Conservation (phyloP, 2,113 vertebrate species). For the Amblyornis subalaris region DNA sequence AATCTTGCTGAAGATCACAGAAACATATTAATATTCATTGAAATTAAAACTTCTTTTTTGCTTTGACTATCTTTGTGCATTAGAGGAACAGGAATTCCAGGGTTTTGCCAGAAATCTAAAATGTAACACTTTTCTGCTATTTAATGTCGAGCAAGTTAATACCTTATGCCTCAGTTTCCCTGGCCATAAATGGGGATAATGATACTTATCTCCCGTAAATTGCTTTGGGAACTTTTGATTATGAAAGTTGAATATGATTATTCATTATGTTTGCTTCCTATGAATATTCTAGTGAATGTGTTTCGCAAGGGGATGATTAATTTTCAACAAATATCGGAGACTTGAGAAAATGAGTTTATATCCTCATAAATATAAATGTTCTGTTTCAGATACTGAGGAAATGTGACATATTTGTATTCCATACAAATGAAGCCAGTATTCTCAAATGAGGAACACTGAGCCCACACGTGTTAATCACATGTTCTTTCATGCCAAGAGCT, state of each 20-base stretch:
- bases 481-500: conserved; percentile 10
- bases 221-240: conserved; percentile 54
- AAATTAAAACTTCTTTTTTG: background rate
- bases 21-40: background rate
- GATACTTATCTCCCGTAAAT: conserved; percentile 31
- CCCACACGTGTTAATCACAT: conserved; percentile 37
- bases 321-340: conserved; percentile 61
- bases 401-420: conserved; percentile 40
- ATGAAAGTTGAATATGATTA: conserved; percentile 48
- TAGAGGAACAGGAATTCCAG: background rate
- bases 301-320: conserved; percentile 59
- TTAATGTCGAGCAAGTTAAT: background rate
- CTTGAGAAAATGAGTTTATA: conserved; percentile 58
- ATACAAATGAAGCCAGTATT: conserved; percentile 4
- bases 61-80: background rate
- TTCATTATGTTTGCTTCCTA: conserved; percentile 60
- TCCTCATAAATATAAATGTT: conserved; percentile 65
- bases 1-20: conserved; percentile 1
- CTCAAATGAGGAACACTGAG: conserved; percentile 11
- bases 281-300: conserved; percentile 60
- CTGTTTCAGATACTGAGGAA: conserved; percentile 47
- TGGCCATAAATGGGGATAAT: background rate
- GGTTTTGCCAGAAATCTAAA: background rate
- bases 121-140: background rate
- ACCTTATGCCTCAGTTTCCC: conserved; percentile 37